Percentiles rank a stretch among this genome's conserved stretches.
These are phyloP conservation scores for Hypothenemus hampei DNA, from an alignment of 1,140 invertebrate species.

Conservation along the genomic window DNA sequence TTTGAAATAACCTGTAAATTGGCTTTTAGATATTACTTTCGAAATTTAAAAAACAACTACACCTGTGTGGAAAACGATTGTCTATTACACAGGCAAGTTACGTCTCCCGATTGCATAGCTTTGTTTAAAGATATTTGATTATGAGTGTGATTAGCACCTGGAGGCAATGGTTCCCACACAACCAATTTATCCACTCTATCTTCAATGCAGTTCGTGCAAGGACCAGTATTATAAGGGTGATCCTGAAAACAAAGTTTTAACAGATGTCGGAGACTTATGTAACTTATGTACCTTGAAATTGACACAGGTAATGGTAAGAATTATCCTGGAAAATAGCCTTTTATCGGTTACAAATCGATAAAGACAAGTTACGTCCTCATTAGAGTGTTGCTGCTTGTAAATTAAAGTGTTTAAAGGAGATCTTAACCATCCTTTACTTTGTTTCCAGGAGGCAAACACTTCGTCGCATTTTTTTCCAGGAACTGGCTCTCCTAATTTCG, in stretches of 20 bases:
- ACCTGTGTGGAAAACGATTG: conserved; percentile 51
- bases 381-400: conserved; percentile 66
- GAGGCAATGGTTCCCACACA: conserved; percentile 62
- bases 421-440: conserved; percentile 62
- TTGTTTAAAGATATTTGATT: conserved; percentile 52
- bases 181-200: conserved; percentile 78
- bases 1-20: conserved; percentile 60
- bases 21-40: not conserved
- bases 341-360: conserved; percentile 79
- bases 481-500: conserved; percentile 73
- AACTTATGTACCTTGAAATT: conserved; percentile 57
- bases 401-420: conserved; percentile 81
- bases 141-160: conserved; percentile 41
- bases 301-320: conserved; percentile 65
- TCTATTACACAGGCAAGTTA: conserved; percentile 62
- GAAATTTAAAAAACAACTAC: not conserved
- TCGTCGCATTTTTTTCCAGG: conserved; percentile 78
- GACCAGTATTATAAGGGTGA: conserved; percentile 69
- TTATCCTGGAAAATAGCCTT: conserved; percentile 71
- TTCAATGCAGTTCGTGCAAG: conserved; percentile 76
- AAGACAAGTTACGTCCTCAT: conserved; percentile 68
- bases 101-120: conserved; percentile 49
- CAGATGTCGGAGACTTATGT: not conserved
- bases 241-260: conserved; percentile 50
- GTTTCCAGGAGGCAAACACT: conserved; percentile 73